Evolutionary conservation across 2,113 vertebrate genomes (phyloP).

Genomic region (Riparia riparia): DNA sequence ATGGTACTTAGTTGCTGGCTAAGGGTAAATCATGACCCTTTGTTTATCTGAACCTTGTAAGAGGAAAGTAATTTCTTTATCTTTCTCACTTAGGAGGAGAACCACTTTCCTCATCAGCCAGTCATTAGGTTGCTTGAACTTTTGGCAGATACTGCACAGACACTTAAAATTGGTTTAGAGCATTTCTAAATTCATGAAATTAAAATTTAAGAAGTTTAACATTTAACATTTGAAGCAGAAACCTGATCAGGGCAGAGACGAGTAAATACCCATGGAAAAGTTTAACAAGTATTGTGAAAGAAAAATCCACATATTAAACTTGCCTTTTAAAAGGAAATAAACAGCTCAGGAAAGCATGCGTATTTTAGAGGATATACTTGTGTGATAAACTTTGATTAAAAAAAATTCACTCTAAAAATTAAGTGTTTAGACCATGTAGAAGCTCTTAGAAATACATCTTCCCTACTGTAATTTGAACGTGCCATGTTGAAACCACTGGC

Average conservation of each 20-base stretch:
- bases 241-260: background rate
- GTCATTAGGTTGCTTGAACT: background rate
- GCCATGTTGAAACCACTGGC: background rate
- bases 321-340: background rate
- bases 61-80: background rate
- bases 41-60: background rate
- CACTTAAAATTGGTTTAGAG: background rate
- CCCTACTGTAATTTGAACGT: background rate
- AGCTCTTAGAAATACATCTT: background rate
- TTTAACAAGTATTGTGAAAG: background rate
- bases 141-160: background rate
- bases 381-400: background rate
- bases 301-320: background rate
- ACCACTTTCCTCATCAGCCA: background rate
- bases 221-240: background rate
- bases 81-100: background rate
- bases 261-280: background rate
- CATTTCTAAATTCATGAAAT: background rate
- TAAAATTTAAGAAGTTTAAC: background rate
- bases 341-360: fast-evolving
- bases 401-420: background rate
- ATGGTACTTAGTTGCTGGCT: background rate
- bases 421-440: background rate
- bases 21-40: background rate
- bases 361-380: background rate